Base-by-base conservation (phyloP, 2,797 vertebrate genomes). In the Salmo trutta region DNA sequence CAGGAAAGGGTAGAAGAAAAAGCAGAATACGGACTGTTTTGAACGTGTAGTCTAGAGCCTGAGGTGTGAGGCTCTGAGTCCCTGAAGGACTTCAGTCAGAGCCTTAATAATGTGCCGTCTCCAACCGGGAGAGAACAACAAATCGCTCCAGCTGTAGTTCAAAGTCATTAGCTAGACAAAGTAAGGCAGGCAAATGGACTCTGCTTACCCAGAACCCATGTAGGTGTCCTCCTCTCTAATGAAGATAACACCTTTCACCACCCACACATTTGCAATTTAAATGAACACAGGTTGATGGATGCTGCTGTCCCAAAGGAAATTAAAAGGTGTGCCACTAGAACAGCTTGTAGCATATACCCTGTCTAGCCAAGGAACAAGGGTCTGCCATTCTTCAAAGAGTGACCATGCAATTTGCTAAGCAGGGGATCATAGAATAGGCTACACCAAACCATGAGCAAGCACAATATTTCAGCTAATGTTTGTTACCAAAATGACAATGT, bases 231-330 rank as follows among this genome's bases (percentile, higher is more conserved):
- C 71, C 52, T 75, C 72, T 75, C 66, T 80, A 81, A 81, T 54
- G 70, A 81, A 71, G 77, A 82, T 67, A 75, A 78, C 66, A 66
- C 59, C 59, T 47, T 31, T 70, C 65, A 65, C 47, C 74, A 79
- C 77, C 75, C 64, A 67, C 71, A 62, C 74, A 33, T 72, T 68
- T 21, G 52, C 73, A 77, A 73, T 77, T 81, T 82, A 64, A 71
- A 74, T 52, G 59, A 76, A 71, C 71, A 66, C 65, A 64, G 29
- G 54, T 64, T 27, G 33, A 64, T n/a, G 8, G 31, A 47, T 7
- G 36, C 19, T 8, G 8, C 19, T 8, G 14, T 81, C 81, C 73
- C 81, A 51, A 36, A 78, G 78, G 82, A 84, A 81, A 83, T 82
- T 71, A 80, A 85, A 75, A 54, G 51, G 79, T 24, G 59, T 67